These are phyloP conservation scores for Neosilurus hyrtlii DNA, from an alignment of 2,797 vertebrate species.

Conservation along the genomic window DNA sequence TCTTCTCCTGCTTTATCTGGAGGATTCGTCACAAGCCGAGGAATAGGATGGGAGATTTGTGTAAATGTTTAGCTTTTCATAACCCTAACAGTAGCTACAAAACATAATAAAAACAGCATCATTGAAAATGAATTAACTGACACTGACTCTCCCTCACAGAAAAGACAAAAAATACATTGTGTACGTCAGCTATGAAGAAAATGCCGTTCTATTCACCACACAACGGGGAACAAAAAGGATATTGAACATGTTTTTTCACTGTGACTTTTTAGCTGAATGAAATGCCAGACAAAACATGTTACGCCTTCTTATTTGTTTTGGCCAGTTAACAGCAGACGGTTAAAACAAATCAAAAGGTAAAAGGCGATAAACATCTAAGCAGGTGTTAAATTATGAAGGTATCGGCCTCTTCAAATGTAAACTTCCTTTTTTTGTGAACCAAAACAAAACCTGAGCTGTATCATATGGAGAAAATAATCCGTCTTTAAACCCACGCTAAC, in stretches of 20 bases:
- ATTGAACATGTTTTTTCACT: slow-evolving; percentile 54
- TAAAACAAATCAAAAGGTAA: slow-evolving; percentile 12
- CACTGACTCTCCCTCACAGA: background rate
- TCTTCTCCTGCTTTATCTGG: slow-evolving; percentile 46
- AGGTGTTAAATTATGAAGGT: slow-evolving; percentile 13
- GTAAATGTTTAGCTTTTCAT: slow-evolving; percentile 37
- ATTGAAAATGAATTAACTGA: background rate
- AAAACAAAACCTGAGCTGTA: background rate
- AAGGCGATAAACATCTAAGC: slow-evolving; percentile 27
- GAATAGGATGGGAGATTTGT: slow-evolving; percentile 57
- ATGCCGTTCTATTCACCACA: slow-evolving; percentile 62
- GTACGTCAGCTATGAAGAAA: slow-evolving; percentile 60
- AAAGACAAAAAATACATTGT: slow-evolving; percentile 2
- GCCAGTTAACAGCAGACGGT: slow-evolving; percentile 15
- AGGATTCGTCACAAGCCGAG: slow-evolving; percentile 45
- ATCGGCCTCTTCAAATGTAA: slow-evolving; percentile 9
- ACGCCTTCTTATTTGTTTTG: slow-evolving; percentile 16
- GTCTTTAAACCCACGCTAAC: slow-evolving; percentile 37
- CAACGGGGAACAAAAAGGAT: slow-evolving; percentile 60
- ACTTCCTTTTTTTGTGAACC: background rate
- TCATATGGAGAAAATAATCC: slow-evolving; percentile 22
- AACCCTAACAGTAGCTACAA: slow-evolving; percentile 47
- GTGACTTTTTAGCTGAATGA: slow-evolving; percentile 42
- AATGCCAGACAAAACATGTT: slow-evolving; percentile 45
- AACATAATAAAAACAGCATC: slow-evolving; percentile 36